A percentile compares a stretch with the other conserved stretches of the same genome.
phyloP scores from a whole-genome alignment of 2,888 invertebrate genomes.

The Melieria crassipennis region DNA sequence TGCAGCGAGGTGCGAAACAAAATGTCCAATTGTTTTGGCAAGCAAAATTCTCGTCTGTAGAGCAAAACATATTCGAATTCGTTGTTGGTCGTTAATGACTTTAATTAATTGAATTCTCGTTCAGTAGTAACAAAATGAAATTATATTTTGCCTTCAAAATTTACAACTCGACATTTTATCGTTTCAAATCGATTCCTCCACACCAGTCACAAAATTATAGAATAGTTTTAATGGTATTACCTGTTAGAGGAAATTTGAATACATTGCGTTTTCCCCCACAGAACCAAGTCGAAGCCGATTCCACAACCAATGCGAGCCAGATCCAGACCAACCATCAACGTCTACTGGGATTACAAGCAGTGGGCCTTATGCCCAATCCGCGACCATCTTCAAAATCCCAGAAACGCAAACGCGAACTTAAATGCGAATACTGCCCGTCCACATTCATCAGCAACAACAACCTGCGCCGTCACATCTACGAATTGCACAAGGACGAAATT shows the following conservation, averaged over 20 bases:
- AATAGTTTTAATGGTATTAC: conserved; percentile 27
- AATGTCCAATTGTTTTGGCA: conserved; percentile 32
- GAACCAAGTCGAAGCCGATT: conserved; percentile 45
- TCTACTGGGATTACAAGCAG: conserved; percentile 61
- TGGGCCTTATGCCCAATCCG: conserved; percentile 60
- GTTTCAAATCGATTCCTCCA: conserved; percentile 51
- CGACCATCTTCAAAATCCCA: conserved; percentile 49
- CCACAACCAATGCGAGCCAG: conserved; percentile 43
- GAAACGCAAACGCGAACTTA: conserved; percentile 63
- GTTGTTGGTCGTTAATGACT: background rate
- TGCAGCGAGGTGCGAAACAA: conserved; percentile 58
- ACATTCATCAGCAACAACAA: conserved; percentile 66
- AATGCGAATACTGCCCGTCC: conserved; percentile 64
- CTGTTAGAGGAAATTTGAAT: conserved; percentile 17
- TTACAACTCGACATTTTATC: conserved; percentile 38
- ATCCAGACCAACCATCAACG: conserved; percentile 52
- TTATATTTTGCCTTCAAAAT: conserved; percentile 30
- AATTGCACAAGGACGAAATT: conserved; percentile 64
- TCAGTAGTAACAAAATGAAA: background rate
- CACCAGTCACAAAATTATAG: conserved; percentile 62
- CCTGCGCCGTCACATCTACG: conserved; percentile 64
- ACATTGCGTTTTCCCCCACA: conserved; percentile 30
- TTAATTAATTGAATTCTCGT: background rate
- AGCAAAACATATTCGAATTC: conserved; percentile 30
- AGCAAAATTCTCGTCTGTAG: conserved; percentile 30